A percentile compares a stretch with the other conserved stretches of the same genome.
These are phyloP conservation scores for Muschampia plurimacula DNA, from an alignment of 2,888 invertebrate species.

Conservation along the genomic window DNA sequence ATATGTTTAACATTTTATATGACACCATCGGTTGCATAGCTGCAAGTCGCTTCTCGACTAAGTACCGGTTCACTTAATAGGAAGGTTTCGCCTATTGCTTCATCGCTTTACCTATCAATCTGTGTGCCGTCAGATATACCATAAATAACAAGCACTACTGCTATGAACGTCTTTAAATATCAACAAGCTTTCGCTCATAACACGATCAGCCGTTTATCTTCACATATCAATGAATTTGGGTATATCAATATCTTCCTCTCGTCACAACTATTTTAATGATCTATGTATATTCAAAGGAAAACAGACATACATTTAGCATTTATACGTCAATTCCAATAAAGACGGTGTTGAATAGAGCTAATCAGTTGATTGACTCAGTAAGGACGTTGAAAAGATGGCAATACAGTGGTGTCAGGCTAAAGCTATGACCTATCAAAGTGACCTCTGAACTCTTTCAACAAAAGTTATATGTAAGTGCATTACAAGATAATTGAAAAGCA, in stretches of 20 bases:
- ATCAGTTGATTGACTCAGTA: no score
- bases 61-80: slow-evolving; percentile 23
- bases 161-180: slow-evolving; percentile 26
- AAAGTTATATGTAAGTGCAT: no score
- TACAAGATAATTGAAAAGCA: no score
- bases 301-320: no score
- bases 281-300: background rate
- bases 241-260: slow-evolving; percentile 11
- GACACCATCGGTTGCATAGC: slow-evolving; percentile 26
- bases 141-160: slow-evolving; percentile 34
- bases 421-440: no score
- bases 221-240: background rate
- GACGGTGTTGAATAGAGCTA: no score
- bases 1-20: slow-evolving; percentile 25
- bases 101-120: slow-evolving; percentile 9
- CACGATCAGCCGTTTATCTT: slow-evolving; percentile 23
- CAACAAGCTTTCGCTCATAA: slow-evolving; percentile 32
- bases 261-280: background rate
- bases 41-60: slow-evolving; percentile 15
- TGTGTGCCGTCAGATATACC: slow-evolving; percentile 2
- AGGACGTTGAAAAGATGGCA: no score
- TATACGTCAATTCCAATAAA: no score
- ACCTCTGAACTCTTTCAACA: no score
- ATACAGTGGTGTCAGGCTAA: no score
- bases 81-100: slow-evolving; percentile 14